phyloP scores from a whole-genome alignment of 2,888 invertebrate genomes.

The Plebejus argus region DNA sequence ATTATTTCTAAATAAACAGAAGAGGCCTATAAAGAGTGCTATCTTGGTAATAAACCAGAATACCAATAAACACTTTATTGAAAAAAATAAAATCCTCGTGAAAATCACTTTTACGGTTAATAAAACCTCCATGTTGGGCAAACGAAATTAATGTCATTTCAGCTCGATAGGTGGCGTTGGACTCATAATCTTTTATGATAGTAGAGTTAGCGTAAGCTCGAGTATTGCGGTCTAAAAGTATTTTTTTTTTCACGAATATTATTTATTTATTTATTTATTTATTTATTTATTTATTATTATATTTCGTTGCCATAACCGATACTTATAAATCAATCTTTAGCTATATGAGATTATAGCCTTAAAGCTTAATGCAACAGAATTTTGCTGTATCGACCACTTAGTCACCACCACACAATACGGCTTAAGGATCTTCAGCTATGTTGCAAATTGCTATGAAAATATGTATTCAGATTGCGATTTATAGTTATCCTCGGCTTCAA shows the following conservation, averaged over 20 bases:
- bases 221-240: background rate
- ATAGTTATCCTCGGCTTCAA: constrained; percentile 29
- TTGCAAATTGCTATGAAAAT: constrained; percentile 20
- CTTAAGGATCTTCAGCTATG: background rate
- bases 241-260: background rate
- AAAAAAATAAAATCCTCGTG: constrained; percentile 60
- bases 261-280: too few relatives aligned
- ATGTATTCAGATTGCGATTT: constrained; percentile 31
- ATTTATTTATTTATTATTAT: too few relatives aligned
- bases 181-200: constrained; percentile 18
- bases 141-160: constrained; percentile 40
- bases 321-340: background rate
- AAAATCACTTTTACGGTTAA: constrained; percentile 53
- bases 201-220: background rate
- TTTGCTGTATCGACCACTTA: background rate
- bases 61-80: constrained; percentile 67
- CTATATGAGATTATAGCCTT: background rate
- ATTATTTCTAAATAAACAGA: constrained; percentile 34
- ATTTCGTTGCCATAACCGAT: background rate
- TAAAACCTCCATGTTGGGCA: constrained; percentile 46
- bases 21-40: constrained; percentile 49
- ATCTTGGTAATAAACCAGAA: constrained; percentile 56
- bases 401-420: background rate
- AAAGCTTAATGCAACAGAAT: background rate
- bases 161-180: constrained; percentile 43